Base-by-base conservation (phyloP, 2,797 vertebrate species). In the Dermochelys coriacea region DNA sequence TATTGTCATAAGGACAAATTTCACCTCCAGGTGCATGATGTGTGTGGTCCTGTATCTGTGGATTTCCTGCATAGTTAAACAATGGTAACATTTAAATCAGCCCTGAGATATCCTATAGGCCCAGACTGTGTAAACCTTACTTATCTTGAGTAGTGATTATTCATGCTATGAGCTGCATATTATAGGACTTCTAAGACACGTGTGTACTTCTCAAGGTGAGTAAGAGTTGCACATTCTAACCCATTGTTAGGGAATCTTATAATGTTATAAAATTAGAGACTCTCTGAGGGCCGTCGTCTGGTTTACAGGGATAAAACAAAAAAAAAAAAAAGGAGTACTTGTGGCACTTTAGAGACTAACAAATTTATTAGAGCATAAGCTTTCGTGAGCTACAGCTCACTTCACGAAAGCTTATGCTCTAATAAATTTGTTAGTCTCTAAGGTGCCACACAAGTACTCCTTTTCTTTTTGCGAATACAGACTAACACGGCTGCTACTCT, bases 211-310 rank as follows among this genome's bases (percentile, higher is more conserved):
- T 80, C 8, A 27, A 37, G 64, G 78, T 2, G 37, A 41, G n/a
- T 23, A 23, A 10, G 12, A n/a, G 71, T 89, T 94, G 41, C 90
- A 74, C 12, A 34, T 41, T 88, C 57, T 37, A 54, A 47, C 21
- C 90, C 0, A 57, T 91, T 21, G 45, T 3, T 4, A 21, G 11
- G 1, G 4, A 2, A 85, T 16, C 0, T 81, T 85, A 50, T 68
- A 68, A 37, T 68, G n/a, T 11, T 68, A 68, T 68, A 21, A 37
- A 68, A 68, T 71, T 71, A 71, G 19, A 23, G 9, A 41, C 19
- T 41, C 19, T 21, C 37, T 71, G 64, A 71, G 64, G 19, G 64
- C 64, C 71, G n/a, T 71, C 37, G n/a, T 23, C 64, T 71, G 19
- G n/a, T 41, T 71, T 71, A 41, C 64, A 23, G n/a, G 64, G 8